Evolutionary conservation across 2,797 vertebrate species (phyloP), one percentile per base, ranked within the genome.

Genomic region (Sphenopsis melanotis): DNA sequence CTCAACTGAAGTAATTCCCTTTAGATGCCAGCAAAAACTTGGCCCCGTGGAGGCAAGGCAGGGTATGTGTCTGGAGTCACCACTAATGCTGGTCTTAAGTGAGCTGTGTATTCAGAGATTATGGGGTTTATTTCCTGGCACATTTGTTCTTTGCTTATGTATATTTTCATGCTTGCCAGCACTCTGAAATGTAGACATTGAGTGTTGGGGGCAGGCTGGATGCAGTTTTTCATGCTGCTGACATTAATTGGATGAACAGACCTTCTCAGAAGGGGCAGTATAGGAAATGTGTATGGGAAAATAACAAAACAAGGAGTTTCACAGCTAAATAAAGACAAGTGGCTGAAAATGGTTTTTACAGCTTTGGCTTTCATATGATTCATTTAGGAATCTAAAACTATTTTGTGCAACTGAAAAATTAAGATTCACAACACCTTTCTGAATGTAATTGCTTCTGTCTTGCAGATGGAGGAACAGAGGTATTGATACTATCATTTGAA

Each of bases 211-310:
- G 50, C 72, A 91, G 50, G 34, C 55, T 90, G 75, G 60, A 57
- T 94, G 77, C 44, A 53, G 34, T 90, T 97, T 91, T 94, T 95
- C 77, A 55, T 57, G 26, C 74, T 82, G 50, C 47, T 95, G 93
- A 93, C 77, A 60, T 91, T 93, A 94, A 87, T 39, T 93, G 93
- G 82, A 83, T 83, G 87, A 93, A 84, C 89, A 94, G 87, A 83
- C 85, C 89, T 91, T 91, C 83, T 94, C 80, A 90, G 64, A 93
- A 91, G 83, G 79, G 74, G 20, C 89, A 94, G n/a, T 53, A 16
- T 88, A 91, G 41, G 56, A 86, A 93, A 86, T 22, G 24, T 56
- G 8, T 59, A 75, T 86, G 87, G 74, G 81, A 84, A 94, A 91
- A 91, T 80, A 71, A 94, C 74, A 94, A 90, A 96, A 90, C 79